Percentiles rank a stretch among this genome's conserved stretches.
These are phyloP conservation scores for Gymnocheta viridis DNA, from an alignment of 2,888 invertebrate genomes.

Conservation along the genomic window DNA sequence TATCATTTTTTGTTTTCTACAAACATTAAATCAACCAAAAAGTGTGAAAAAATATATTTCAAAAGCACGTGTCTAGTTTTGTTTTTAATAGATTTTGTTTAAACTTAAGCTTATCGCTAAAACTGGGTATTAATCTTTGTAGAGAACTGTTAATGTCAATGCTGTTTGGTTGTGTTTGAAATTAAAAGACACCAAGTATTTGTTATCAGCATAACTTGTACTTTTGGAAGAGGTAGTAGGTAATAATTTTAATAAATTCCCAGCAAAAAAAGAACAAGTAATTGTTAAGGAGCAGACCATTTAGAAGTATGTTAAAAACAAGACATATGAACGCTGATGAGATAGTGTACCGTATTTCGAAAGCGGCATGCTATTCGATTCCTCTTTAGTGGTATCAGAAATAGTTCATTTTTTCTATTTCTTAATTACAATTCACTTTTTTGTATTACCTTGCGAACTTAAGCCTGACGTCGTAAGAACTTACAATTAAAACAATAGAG, in stretches of 20 bases:
- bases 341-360: too few species aligned
- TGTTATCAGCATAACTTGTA: constrained; percentile 49
- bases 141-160: constrained; percentile 40
- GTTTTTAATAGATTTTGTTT: not conserved
- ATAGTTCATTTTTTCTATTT: too few species aligned
- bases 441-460: too few species aligned
- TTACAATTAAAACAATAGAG: too few species aligned
- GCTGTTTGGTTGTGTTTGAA: not conserved
- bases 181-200: not conserved
- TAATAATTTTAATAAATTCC: not conserved
- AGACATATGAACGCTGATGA: too few species aligned
- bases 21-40: not conserved
- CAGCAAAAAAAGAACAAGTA: not conserved
- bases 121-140: not conserved
- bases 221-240: constrained; percentile 24
- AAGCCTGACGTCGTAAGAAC: too few species aligned
- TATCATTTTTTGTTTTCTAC: not conserved
- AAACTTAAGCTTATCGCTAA: constrained; percentile 21
- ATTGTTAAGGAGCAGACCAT: too few species aligned
- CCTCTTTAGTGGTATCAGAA: too few species aligned
- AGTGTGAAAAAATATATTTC: not conserved
- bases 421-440: too few species aligned
- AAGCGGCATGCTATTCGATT: too few species aligned
- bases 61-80: not conserved
- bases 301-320: too few species aligned